Conservation (phyloP, 2,888 invertebrate genomes). For the Busseola fusca region DNA sequence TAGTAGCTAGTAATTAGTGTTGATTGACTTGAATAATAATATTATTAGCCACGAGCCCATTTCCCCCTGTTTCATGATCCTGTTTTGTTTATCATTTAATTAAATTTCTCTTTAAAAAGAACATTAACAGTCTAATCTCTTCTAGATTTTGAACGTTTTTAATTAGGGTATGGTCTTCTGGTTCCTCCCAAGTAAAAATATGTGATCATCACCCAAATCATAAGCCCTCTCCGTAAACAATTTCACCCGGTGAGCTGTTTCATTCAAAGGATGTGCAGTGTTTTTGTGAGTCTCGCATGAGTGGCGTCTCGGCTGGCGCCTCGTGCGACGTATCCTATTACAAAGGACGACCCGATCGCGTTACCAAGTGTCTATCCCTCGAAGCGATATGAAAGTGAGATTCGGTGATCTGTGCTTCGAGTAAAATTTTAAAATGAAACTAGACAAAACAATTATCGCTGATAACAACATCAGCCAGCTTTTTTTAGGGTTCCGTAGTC, state of each 20-base stretch:
- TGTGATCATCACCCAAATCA: not conserved
- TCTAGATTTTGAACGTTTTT: not conserved
- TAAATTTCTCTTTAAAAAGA: not conserved
- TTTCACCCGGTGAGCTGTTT: constrained; percentile 42
- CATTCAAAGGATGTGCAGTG: constrained; percentile 60
- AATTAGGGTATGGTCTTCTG: not conserved
- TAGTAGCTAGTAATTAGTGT: too few species aligned
- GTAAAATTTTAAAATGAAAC: not conserved
- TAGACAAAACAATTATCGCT: not conserved
- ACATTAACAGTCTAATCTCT: not conserved
- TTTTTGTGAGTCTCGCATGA: constrained; percentile 60
- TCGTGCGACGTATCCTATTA: constrained; percentile 56
- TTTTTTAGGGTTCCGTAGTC: too few species aligned
- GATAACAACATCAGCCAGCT: not conserved
- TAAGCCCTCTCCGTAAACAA: constrained; percentile 9
- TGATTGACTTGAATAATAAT: too few species aligned
- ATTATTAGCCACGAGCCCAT: too few species aligned
- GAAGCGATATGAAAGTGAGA: constrained; percentile 31
- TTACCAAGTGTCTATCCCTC: constrained; percentile 40
- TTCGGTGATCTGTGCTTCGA: not conserved
- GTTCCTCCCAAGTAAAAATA: not conserved
- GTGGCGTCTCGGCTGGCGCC: constrained; percentile 60
- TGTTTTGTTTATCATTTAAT: not conserved
- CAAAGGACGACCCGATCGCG: constrained; percentile 57
- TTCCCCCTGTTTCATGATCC: not conserved